Conservation (phyloP, 2,113 vertebrate genomes). For the Hyperopisus bebe region DNA sequence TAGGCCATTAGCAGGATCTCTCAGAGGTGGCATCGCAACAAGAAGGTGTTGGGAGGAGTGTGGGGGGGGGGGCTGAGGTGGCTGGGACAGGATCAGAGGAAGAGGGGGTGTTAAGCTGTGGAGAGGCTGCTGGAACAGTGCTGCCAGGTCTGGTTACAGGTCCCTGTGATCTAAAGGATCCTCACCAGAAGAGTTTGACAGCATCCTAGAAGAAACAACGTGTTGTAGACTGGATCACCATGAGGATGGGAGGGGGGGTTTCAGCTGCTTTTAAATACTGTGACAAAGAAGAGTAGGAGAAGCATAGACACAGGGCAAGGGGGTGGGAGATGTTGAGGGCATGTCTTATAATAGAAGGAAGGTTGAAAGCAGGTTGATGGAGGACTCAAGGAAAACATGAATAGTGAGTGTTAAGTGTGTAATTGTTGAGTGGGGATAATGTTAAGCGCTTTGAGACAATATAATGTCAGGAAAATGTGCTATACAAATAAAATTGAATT, state of each 20-base stretch:
- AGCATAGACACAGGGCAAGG: background rate
- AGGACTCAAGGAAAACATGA: background rate
- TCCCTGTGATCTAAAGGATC: background rate
- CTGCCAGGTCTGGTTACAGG: conserved; percentile 13
- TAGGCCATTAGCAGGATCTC: background rate
- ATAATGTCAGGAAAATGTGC: background rate
- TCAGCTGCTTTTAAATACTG: background rate
- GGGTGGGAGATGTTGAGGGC: background rate
- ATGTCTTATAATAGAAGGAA: background rate
- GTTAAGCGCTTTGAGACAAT: background rate
- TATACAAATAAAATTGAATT: background rate
- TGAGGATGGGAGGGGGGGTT: background rate
- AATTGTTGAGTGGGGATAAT: background rate
- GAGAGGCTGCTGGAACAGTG: background rate
- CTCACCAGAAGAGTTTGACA: background rate
- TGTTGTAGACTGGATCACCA: background rate
- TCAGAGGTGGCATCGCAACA: background rate
- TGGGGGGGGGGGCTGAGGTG: background rate
- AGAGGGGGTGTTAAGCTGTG: background rate
- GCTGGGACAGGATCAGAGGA: background rate
- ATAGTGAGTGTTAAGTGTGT: background rate
- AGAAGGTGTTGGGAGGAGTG: background rate
- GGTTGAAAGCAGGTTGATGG: background rate
- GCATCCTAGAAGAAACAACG: background rate
- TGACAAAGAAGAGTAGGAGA: background rate